Base-by-base conservation (phyloP, 2,113 vertebrate genomes). In the Pterocles gutturalis region DNA sequence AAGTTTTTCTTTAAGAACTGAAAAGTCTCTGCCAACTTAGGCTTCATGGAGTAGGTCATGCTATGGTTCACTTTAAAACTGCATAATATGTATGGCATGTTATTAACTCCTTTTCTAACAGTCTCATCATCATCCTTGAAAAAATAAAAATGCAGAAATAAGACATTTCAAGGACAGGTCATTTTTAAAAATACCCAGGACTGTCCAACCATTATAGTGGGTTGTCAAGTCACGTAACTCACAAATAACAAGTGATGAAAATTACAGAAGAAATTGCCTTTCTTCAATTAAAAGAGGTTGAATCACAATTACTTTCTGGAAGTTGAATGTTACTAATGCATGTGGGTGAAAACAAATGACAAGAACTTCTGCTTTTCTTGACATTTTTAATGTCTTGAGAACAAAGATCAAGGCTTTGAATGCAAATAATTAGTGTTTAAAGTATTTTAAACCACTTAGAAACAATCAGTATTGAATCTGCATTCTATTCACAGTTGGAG, bases 231-330 rank as follows among this genome's bases (percentile, higher is more conserved):
- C 38, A 20, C 29, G 66, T 78, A 88, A 85, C 53, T 76, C 41
- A 82, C 53, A 91, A 90, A 60, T 36, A 87, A 10, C 4, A 60
- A 86, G n/a, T 61, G 21, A 75, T 48, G 31, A 94, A 94, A 96
- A 91, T 83, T 91, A 60, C 18, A n/a, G 60, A 62, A 87, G 22
- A 88, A 93, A 85, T 41, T 69, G 70, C 31, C 45, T 92, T 70
- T 83, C 73, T 77, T 92, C 92, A 91, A 25, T 83, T 92, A 91
- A 81, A 95, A 94, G 64, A 86, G 31, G 45, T n/a, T 72, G 34
- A 94, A 75, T 73, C 28, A 79, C 58, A 94, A 86, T 84, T 93
- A 72, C 36, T 66, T 86, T 77, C 84, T 57, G 51, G 36, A 93
- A 70, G 76, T 61, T 7, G 18, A 82, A 89, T 87, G 48, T 69